phyloP scores from a whole-genome alignment of 2,797 vertebrate species.

The Knipowitschia caucasica region DNA sequence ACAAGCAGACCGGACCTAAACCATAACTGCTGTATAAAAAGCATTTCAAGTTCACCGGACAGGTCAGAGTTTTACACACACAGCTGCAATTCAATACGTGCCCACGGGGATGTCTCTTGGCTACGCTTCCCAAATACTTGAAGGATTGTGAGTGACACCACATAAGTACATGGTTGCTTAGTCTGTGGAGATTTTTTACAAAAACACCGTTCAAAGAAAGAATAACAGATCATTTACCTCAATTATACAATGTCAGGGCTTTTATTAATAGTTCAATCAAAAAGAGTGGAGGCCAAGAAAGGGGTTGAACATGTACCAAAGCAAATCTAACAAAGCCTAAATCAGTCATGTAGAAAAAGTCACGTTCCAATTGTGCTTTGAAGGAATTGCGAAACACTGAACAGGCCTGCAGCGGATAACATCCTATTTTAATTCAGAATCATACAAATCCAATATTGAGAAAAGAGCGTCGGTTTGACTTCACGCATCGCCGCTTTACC shows the following conservation, averaged over 20 bases:
- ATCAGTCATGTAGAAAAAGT: slow-evolving; percentile 24
- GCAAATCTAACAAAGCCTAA: slow-evolving; percentile 36
- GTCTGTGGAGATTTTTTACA: slow-evolving; percentile 39
- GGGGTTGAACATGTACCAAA: slow-evolving; percentile 21
- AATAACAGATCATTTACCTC: slow-evolving; percentile 49
- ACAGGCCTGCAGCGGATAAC: slow-evolving; percentile 24
- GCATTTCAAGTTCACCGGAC: slow-evolving; percentile 68
- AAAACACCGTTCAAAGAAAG: slow-evolving; percentile 47
- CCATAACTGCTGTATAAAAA: slow-evolving; percentile 66
- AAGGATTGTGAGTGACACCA: slow-evolving; percentile 63
- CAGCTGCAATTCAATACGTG: slow-evolving; percentile 73
- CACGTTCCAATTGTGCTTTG: slow-evolving; percentile 9
- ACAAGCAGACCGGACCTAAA: slow-evolving; percentile 64
- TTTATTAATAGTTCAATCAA: slow-evolving; percentile 41
- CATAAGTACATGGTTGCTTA: slow-evolving; percentile 72
- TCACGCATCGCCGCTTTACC: slow-evolving; percentile 28
- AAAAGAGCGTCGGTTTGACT: slow-evolving; percentile 30
- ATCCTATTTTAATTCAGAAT: slow-evolving; percentile 17
- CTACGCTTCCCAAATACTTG: slow-evolving; percentile 68
- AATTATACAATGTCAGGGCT: slow-evolving; percentile 35
- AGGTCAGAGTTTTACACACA: slow-evolving; percentile 71
- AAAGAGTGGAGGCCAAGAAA: slow-evolving; percentile 34
- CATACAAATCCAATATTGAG: slow-evolving; percentile 25
- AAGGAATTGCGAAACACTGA: slow-evolving; percentile 32
- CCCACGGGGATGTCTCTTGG: slow-evolving; percentile 64